phyloP scores from a whole-genome alignment of 2,888 invertebrate species.

The Griposia aprilina region DNA sequence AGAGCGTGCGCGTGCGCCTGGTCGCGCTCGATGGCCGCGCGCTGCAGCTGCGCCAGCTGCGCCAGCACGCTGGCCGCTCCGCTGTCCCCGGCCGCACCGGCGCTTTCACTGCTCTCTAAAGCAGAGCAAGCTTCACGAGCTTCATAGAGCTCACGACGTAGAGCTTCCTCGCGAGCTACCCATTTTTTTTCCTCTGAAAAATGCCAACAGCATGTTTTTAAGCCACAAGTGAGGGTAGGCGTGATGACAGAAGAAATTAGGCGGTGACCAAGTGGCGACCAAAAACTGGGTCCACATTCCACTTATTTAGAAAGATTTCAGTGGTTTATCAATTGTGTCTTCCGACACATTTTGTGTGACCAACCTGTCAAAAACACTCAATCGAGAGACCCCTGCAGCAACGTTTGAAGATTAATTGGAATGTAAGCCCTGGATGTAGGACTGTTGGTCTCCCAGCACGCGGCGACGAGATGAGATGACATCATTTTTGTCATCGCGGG shows the following conservation, averaged over 20 bases:
- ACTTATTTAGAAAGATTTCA: not conserved
- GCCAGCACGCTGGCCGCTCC: conserved; percentile 70
- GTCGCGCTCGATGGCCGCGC: conserved; percentile 79
- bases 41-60: conserved; percentile 81
- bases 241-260: not conserved
- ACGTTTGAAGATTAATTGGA: not conserved
- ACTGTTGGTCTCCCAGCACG: too few relatives aligned
- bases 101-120: conserved; percentile 51
- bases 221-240: too few relatives aligned
- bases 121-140: conserved; percentile 75
- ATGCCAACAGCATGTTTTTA: not conserved
- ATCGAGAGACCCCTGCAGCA: not conserved
- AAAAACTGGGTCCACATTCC: not conserved
- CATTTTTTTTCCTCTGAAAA: conserved; percentile 84
- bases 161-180: conserved; percentile 79
- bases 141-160: conserved; percentile 79
- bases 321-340: not conserved
- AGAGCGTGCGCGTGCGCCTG: conserved; percentile 70
- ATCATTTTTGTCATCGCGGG: not conserved
- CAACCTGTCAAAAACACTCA: not conserved
- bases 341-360: not conserved
- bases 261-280: too few relatives aligned
- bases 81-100: conserved; percentile 11
- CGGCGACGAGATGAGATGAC: not conserved
- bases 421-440: not conserved